Evolutionary conservation across 2,888 invertebrate genomes (phyloP).

Genomic region (Euzophera pinguis): DNA sequence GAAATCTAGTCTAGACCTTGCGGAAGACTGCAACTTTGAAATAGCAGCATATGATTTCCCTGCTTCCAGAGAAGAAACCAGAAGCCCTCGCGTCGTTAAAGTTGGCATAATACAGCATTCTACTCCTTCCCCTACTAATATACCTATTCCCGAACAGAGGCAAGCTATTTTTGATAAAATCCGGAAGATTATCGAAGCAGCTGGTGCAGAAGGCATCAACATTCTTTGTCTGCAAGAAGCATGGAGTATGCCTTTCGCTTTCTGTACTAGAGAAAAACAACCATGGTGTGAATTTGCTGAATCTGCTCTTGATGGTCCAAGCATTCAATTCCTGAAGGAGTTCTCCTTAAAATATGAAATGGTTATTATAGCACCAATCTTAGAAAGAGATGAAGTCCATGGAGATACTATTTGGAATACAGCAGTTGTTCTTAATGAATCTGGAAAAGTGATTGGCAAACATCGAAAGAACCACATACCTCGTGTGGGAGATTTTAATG

Average conservation of each 20-base stretch:
- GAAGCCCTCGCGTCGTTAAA: slow-evolving; percentile 85
- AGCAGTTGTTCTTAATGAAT: slow-evolving; percentile 93
- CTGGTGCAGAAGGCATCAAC: slow-evolving; percentile 90
- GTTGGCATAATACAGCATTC: slow-evolving; percentile 94
- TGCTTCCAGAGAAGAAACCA: slow-evolving; percentile 84
- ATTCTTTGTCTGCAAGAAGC: slow-evolving; percentile 97
- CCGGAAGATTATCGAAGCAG: slow-evolving; percentile 85
- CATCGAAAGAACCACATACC: slow-evolving; percentile 99
- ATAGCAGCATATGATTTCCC: slow-evolving; percentile 87
- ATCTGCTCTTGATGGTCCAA: slow-evolving; percentile 90
- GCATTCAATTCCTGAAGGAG: slow-evolving; percentile 88
- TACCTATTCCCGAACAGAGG: slow-evolving; percentile 87
- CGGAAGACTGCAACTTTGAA: slow-evolving; percentile 83
- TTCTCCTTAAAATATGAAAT: slow-evolving; percentile 90
- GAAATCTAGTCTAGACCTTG: slow-evolving; percentile 59
- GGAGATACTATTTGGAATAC: slow-evolving; percentile 98
- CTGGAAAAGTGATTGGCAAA: slow-evolving; percentile 93
- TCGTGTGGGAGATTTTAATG: slow-evolving; percentile 98
- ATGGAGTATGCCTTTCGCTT: slow-evolving; percentile 99
- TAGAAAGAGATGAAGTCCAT: slow-evolving; percentile 93
- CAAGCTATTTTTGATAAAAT: slow-evolving; percentile 89
- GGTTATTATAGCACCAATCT: slow-evolving; percentile 96
- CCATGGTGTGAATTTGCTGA: slow-evolving; percentile 99
- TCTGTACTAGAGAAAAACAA: slow-evolving; percentile 97
- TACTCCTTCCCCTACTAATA: slow-evolving; percentile 87